Evolutionary conservation across 2,888 invertebrate genomes (phyloP).

Genomic region (Bedellia somnulentella): DNA sequence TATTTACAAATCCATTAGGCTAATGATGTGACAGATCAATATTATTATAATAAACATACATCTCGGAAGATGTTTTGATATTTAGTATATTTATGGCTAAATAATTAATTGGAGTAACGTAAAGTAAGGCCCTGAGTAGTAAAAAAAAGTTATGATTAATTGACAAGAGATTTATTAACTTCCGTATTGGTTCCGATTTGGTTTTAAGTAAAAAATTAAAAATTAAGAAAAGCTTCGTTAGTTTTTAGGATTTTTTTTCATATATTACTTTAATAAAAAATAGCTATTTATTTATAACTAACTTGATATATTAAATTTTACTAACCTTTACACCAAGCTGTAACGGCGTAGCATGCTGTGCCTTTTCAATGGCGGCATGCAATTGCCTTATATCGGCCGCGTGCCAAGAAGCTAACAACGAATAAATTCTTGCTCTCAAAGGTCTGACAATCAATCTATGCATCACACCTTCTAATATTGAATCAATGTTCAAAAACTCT

Average conservation of each 20-base stretch:
- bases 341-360: conserved; percentile 67
- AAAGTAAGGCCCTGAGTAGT: too few species aligned
- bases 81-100: too few species aligned
- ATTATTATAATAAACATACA: neutral
- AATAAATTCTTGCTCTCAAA: conserved; percentile 79
- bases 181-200: too few species aligned
- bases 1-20: too few species aligned
- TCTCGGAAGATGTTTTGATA: neutral
- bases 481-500: conserved; percentile 93
- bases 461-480: conserved; percentile 92
- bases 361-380: conserved; percentile 70
- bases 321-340: conserved; percentile 70
- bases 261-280: too few species aligned
- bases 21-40: conserved; percentile 14
- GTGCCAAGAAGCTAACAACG: conserved; percentile 87
- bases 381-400: conserved; percentile 75
- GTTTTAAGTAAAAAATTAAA: too few species aligned
- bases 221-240: too few species aligned
- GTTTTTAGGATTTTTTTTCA: too few species aligned
- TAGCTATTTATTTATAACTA: too few species aligned
- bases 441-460: conserved; percentile 89
- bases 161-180: too few species aligned
- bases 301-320: too few species aligned
- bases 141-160: neutral
- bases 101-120: too few species aligned